Evolutionary conservation across 1,140 invertebrate genomes (phyloP).

Genomic region (Zaprionus capensis): DNA sequence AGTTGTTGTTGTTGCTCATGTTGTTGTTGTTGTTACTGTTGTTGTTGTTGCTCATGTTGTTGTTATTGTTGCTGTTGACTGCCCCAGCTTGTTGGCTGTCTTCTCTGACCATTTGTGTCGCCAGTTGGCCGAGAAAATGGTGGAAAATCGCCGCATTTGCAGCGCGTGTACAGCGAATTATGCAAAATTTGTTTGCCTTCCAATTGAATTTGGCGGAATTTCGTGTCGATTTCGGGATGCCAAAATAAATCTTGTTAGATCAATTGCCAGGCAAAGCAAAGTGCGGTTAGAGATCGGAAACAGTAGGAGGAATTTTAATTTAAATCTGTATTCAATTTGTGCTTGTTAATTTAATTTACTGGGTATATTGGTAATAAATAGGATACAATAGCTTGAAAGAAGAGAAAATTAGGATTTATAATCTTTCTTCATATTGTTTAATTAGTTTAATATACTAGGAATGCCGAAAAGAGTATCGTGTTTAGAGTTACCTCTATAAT

Average conservation of each 20-base stretch:
- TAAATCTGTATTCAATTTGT: too few species aligned
- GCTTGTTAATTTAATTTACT: too few species aligned
- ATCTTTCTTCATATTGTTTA: not conserved
- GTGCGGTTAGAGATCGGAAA: too few species aligned
- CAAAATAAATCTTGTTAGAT: slow-evolving; percentile 7
- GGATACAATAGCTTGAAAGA: too few species aligned
- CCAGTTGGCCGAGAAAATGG: slow-evolving; percentile 53
- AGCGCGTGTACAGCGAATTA: slow-evolving; percentile 75
- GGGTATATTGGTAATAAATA: too few species aligned
- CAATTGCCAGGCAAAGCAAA: not conserved
- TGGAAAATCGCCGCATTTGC: slow-evolving; percentile 57
- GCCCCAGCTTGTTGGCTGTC: slow-evolving; percentile 26
- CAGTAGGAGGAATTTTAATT: too few species aligned
- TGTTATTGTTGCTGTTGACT: not conserved
- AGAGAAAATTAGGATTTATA: not conserved
- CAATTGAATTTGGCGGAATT: slow-evolving; percentile 48
- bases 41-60: not conserved
- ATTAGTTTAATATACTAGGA: not conserved
- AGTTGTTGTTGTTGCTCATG: not conserved
- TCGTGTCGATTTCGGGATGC: slow-evolving; percentile 15
- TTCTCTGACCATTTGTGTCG: slow-evolving; percentile 52
- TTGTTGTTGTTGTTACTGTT: not conserved
- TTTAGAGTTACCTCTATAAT: not conserved
- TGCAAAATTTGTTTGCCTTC: slow-evolving; percentile 58
- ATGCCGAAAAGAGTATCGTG: too few species aligned